Evolutionary conservation across 2,113 vertebrate species (phyloP).

Genomic region (Oncorhynchus masou): DNA sequence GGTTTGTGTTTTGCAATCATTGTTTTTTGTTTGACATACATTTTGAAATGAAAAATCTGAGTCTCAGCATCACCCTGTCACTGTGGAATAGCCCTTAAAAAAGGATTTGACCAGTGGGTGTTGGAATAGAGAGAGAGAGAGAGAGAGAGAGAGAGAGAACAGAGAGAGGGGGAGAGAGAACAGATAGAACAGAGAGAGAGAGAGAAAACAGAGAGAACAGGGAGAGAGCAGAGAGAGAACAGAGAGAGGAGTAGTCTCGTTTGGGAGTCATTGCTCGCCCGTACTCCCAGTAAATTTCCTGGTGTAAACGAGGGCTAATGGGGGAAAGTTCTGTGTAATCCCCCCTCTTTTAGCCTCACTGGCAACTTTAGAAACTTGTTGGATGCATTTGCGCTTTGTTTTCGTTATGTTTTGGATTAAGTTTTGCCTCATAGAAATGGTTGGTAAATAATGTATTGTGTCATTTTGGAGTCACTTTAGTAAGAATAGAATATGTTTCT

Average conservation of each 20-base stretch:
- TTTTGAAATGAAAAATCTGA: no score
- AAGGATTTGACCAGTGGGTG: no score
- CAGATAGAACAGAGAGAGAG: background rate
- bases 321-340: constrained; percentile 74
- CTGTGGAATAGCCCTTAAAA: background rate
- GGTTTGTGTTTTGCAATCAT: no score
- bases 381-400: constrained; percentile 31
- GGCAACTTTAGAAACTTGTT: constrained; percentile 76
- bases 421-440: no score
- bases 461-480: no score
- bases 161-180: background rate
- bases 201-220: background rate
- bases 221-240: no score
- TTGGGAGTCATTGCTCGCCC: constrained; percentile 65
- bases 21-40: no score
- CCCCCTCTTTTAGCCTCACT: constrained; percentile 71
- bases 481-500: no score
- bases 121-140: no score
- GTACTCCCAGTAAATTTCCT: constrained; percentile 68
- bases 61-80: no score
- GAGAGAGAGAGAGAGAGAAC: background rate
- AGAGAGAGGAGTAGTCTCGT: constrained; percentile 54
- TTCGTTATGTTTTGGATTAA: no score
- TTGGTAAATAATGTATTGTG: no score
- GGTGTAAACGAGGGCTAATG: constrained; percentile 75